phyloP scores from a whole-genome alignment of 2,113 vertebrate genomes.

The Dicrurus megarhynchus region DNA sequence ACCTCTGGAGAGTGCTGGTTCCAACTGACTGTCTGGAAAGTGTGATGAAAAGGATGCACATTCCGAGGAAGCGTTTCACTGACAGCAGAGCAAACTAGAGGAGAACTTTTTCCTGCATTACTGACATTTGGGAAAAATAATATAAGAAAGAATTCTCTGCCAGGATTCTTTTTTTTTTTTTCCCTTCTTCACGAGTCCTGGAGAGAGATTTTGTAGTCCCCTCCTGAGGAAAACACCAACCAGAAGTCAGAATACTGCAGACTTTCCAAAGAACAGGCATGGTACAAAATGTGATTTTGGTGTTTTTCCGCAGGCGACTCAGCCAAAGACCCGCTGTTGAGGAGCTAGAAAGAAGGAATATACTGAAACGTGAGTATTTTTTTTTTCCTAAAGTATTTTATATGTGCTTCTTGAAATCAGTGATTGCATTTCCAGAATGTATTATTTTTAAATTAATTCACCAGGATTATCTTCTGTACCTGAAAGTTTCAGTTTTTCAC shows the following conservation, averaged over 20 bases:
- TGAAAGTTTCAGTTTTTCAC: neutral
- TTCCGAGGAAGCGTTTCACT: neutral
- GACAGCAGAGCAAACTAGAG: conserved; percentile 11
- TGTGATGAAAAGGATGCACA: neutral
- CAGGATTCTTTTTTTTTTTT: neutral
- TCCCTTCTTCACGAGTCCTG: neutral
- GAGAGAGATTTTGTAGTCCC: neutral
- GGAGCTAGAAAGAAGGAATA: conserved; percentile 96
- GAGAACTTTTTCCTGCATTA: conserved; percentile 40
- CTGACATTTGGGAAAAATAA: neutral
- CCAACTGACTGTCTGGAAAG: neutral
- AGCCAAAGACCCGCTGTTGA: conserved; percentile 97
- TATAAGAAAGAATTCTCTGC: neutral
- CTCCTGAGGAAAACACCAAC: neutral
- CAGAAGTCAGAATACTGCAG: neutral
- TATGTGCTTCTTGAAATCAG: neutral
- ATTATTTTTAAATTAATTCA: neutral
- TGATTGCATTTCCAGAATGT: neutral
- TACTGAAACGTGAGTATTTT: conserved; percentile 92
- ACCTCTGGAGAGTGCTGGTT: neutral
- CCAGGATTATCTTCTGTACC: neutral
- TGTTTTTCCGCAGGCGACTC: conserved; percentile 98
- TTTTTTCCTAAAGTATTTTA: neutral
- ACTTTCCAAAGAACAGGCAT: conserved; percentile 69
- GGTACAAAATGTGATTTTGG: conserved; percentile 96